Percentiles rank a stretch among this genome's conserved stretches.
phyloP scores from a whole-genome alignment of 2,888 invertebrate genomes.

The Xanthorhoe designata region DNA sequence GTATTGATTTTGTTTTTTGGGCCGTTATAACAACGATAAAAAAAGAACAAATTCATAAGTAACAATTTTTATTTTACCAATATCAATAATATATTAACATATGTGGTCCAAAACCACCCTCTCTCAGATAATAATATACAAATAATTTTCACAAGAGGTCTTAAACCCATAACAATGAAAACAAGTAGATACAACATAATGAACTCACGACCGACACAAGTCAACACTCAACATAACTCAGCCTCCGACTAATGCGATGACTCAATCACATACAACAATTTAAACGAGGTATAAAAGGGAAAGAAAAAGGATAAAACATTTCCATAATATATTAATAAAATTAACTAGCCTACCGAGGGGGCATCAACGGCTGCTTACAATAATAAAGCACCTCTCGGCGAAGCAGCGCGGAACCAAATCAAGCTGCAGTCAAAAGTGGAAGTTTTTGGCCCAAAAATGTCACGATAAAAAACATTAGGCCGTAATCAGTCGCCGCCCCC shows the following conservation, averaged over 20 bases:
- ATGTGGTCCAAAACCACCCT: constrained; percentile 83
- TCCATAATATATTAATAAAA: constrained; percentile 73
- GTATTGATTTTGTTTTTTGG: no score
- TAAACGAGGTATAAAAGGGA: constrained; percentile 76
- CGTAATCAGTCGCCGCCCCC: constrained; percentile 55
- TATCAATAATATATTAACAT: constrained; percentile 86
- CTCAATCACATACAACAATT: constrained; percentile 69
- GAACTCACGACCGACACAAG: constrained; percentile 56
- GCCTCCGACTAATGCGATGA: constrained; percentile 60
- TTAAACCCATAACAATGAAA: constrained; percentile 82
- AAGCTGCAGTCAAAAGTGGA: constrained; percentile 39
- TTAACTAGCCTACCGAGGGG: constrained; percentile 64
- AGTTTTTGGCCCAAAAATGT: constrained; percentile 37
- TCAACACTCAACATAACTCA: constrained; percentile 66
- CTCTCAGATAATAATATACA: constrained; percentile 84
- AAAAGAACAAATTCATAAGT: constrained; percentile 66
- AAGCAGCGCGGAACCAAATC: constrained; percentile 14
- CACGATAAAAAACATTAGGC: constrained; percentile 52
- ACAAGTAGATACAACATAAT: constrained; percentile 72
- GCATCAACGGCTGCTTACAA: constrained; percentile 44
- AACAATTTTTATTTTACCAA: constrained; percentile 86
- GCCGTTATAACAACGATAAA: constrained; percentile 49
- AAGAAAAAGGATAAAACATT: constrained; percentile 70
- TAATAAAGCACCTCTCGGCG: constrained; percentile 40
- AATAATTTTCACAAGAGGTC: constrained; percentile 82